Percentiles rank a stretch among this genome's conserved stretches.
phyloP scores from a whole-genome alignment of 2,888 invertebrate genomes.

The Catocala nupta region DNA sequence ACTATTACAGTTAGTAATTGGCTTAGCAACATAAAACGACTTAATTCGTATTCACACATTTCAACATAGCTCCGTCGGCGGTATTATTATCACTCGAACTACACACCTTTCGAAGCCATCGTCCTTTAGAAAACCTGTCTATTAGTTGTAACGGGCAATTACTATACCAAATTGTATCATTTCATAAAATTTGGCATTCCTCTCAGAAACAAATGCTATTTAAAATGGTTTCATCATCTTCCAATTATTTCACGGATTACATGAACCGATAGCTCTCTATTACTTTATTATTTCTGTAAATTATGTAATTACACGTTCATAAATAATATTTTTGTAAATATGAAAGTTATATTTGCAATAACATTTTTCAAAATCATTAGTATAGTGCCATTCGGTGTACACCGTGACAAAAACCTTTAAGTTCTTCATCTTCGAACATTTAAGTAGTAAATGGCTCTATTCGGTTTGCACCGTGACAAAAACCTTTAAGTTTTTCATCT shows the following conservation, averaged over 20 bases:
- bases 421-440: too few relatives aligned
- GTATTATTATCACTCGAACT: slow-evolving; percentile 31
- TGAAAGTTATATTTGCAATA: slow-evolving; percentile 10
- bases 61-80: slow-evolving; percentile 9
- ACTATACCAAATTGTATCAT: slow-evolving; percentile 24
- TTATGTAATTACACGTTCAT: slow-evolving; percentile 5
- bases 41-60: slow-evolving; percentile 20
- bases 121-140: slow-evolving; percentile 34
- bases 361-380: background rate
- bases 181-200: slow-evolving; percentile 24
- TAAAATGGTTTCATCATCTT: slow-evolving; percentile 23
- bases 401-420: background rate
- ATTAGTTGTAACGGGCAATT: slow-evolving; percentile 7
- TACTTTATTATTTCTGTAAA: slow-evolving; percentile 20
- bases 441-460: too few relatives aligned
- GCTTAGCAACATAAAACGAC: too few relatives aligned
- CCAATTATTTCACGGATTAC: slow-evolving; percentile 33
- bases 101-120: slow-evolving; percentile 27
- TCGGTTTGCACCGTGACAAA: background rate
- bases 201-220: slow-evolving; percentile 37
- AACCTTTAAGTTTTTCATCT: too few relatives aligned
- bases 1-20: too few relatives aligned
- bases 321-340: background rate
- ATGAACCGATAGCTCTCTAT: slow-evolving; percentile 12
- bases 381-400: background rate